Conservation (phyloP, 2,113 vertebrate genomes). For the Sceloporus tristichus region DNA sequence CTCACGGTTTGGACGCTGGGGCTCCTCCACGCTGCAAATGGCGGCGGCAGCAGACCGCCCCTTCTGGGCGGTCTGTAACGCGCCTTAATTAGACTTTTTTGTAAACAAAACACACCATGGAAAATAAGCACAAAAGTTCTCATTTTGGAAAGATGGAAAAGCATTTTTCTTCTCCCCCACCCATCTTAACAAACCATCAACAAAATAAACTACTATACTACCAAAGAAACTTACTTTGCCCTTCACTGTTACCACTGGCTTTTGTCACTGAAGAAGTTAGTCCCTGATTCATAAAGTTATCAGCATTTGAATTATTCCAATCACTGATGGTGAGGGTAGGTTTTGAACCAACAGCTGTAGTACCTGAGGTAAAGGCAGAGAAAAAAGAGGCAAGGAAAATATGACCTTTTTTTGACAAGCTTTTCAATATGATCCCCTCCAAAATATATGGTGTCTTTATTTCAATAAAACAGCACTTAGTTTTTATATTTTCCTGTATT, state of each 20-base stretch:
- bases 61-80: too few species aligned
- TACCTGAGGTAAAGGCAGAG: constrained; percentile 41
- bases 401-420: not conserved
- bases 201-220: not conserved
- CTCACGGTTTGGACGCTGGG: too few species aligned
- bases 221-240: constrained; percentile 78
- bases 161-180: too few species aligned
- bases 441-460: too few species aligned
- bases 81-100: not conserved
- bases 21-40: too few species aligned
- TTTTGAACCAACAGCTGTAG: constrained; percentile 65
- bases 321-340: constrained; percentile 71
- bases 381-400: constrained; percentile 14
- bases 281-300: constrained; percentile 77
- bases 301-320: constrained; percentile 80
- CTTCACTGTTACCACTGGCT: constrained; percentile 72
- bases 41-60: too few species aligned
- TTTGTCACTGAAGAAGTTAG: constrained; percentile 71
- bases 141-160: not conserved
- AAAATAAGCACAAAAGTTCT: not conserved
- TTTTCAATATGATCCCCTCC: not conserved
- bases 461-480: too few species aligned
- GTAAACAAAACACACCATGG: not conserved
- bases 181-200: not conserved
- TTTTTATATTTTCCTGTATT: not conserved